Conservation (phyloP, 2,888 invertebrate genomes). For the Cremastobaeus sp. region DNA sequence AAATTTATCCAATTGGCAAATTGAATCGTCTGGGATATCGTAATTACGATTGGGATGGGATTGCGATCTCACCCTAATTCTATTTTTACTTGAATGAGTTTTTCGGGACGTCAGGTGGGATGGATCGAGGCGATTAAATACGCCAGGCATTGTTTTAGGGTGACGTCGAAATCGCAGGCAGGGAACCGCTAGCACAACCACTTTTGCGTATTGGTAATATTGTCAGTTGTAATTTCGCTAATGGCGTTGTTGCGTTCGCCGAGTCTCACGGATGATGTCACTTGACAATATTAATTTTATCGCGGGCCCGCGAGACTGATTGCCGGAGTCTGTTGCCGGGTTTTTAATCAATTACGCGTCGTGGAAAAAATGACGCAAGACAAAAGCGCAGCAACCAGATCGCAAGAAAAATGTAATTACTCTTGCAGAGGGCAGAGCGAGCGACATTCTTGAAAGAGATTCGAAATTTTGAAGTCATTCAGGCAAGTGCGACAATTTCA, state of each 20-base stretch:
- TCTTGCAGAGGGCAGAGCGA: conserved; percentile 14
- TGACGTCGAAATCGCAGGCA: conserved; percentile 38
- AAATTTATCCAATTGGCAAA: conserved; percentile 58
- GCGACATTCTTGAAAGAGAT: conserved; percentile 35
- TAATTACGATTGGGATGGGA: conserved; percentile 52
- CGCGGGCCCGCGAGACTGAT: conserved; percentile 37
- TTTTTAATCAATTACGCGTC: conserved; percentile 37
- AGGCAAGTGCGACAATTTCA: conserved; percentile 44
- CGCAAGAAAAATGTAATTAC: conserved; percentile 40
- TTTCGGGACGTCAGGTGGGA: conserved; percentile 58
- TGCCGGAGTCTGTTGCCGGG: conserved; percentile 25
- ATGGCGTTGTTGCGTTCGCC: conserved; percentile 71
- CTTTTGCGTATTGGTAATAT: conserved; percentile 72
- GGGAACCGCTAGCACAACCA: conserved; percentile 60
- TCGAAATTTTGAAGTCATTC: conserved; percentile 49
- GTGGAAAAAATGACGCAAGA: too few species aligned
- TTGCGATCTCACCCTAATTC: conserved; percentile 54
- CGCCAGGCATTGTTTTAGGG: conserved; percentile 58
- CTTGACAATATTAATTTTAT: conserved; percentile 50
- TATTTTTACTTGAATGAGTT: conserved; percentile 57
- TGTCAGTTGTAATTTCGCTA: conserved; percentile 75
- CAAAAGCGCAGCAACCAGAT: too few species aligned
- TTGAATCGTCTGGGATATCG: conserved; percentile 53
- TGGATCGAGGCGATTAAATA: conserved; percentile 56
- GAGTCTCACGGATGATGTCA: conserved; percentile 31